phyloP scores from a whole-genome alignment of 2,113 vertebrate genomes.

The Oxygymnocypris stewartii region DNA sequence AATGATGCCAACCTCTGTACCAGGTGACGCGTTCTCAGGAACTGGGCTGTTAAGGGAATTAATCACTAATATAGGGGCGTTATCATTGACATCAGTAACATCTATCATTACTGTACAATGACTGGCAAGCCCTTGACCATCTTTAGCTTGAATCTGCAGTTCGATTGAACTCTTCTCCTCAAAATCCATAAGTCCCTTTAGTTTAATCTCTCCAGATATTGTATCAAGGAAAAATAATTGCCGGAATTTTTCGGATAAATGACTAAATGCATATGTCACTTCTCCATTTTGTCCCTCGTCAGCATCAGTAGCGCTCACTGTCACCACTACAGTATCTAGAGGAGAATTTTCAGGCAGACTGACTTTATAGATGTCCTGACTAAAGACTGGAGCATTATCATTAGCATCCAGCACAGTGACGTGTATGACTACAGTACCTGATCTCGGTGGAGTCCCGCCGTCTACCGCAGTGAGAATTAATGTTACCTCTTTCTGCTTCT shows the following conservation, averaged over 20 bases:
- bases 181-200: constrained; percentile 69
- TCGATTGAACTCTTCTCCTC: constrained; percentile 60
- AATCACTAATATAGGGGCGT: too few relatives aligned
- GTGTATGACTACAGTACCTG: constrained; percentile 45
- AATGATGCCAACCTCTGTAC: too few relatives aligned
- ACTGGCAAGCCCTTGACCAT: too few relatives aligned
- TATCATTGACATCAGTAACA: too few relatives aligned
- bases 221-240: too few relatives aligned
- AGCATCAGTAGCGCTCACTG: constrained; percentile 1
- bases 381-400: constrained; percentile 72
- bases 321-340: constrained; percentile 4
- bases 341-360: constrained; percentile 13
- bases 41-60: too few relatives aligned
- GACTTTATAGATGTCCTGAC: constrained; percentile 17
- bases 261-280: constrained; percentile 70
- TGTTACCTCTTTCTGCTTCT: constrained; percentile 57
- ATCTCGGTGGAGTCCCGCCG: constrained; percentile 73
- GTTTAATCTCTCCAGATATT: constrained; percentile 70
- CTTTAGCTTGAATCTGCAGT: too few relatives aligned
- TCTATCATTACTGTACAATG: too few relatives aligned
- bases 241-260: not conserved
- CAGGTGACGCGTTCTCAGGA: too few relatives aligned
- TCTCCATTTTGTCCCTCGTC: constrained; percentile 74
- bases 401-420: constrained; percentile 77
- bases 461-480: constrained; percentile 77